phyloP scores from a whole-genome alignment of 1,140 invertebrate species.

The Drosophila paulistorum region DNA sequence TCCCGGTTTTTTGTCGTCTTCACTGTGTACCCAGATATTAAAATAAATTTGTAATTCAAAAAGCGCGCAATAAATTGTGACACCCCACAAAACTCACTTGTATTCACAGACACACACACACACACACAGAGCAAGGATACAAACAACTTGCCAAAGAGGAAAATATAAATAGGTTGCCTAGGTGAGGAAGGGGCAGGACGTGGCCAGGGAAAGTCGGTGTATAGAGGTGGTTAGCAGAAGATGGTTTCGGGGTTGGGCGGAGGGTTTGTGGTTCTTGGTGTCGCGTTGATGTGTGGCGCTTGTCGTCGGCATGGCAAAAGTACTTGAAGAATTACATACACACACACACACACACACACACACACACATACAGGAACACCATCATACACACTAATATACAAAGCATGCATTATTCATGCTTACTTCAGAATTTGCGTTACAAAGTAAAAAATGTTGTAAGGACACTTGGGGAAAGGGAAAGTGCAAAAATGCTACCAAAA shows the following conservation, averaged over 20 bases:
- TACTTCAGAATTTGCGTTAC: conserved; percentile 81
- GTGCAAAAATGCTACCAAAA: conserved; percentile 23
- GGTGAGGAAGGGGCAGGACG: conserved; percentile 11
- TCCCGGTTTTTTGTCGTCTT: conserved; percentile 6
- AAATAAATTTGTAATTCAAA: conserved; percentile 80
- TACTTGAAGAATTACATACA: conserved; percentile 75
- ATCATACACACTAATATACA: conserved; percentile 34
- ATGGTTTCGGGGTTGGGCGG: not conserved
- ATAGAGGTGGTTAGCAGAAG: not conserved
- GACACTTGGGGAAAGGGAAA: conserved; percentile 57
- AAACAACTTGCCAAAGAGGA: conserved; percentile 40
- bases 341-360: conserved; percentile 1
- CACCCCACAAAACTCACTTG: conserved; percentile 31
- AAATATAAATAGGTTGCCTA: conserved; percentile 75
- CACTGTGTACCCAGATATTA: conserved; percentile 57
- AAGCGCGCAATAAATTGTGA: conserved; percentile 71
- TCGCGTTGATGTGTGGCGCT: conserved; percentile 68
- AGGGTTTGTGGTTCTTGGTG: conserved; percentile 10
- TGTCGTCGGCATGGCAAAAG: conserved; percentile 71
- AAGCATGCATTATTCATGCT: conserved; percentile 81
- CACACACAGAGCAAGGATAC: conserved; percentile 13
- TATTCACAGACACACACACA: not conserved
- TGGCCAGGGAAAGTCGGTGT: not conserved
- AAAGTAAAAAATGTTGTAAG: conserved; percentile 79
- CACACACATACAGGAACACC: not conserved